These are phyloP conservation scores for Orchestia grillus DNA, from an alignment of 1,140 invertebrate genomes.

Conservation along the genomic window DNA sequence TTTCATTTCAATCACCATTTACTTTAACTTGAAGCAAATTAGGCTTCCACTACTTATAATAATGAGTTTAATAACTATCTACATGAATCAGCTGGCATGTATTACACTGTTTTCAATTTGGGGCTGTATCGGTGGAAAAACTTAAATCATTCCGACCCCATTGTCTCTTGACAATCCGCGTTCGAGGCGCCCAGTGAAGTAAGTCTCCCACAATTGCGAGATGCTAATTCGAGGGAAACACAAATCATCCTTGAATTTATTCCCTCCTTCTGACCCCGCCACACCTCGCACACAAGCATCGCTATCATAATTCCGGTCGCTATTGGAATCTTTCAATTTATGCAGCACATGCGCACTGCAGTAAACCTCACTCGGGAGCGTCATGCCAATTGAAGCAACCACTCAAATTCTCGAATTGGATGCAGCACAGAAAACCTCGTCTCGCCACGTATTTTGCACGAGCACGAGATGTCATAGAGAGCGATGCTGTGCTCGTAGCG, in stretches of 20 bases:
- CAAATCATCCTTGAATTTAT: neutral
- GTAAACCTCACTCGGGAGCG: neutral
- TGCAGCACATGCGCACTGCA: slow-evolving; percentile 15
- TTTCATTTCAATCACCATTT: neutral
- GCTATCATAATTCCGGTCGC: neutral
- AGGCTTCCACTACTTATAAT: too few relatives aligned
- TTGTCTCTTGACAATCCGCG: neutral
- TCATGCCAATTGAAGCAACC: slow-evolving; percentile 12
- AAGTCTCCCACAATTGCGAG: neutral
- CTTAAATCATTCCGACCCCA: neutral
- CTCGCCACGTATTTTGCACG: neutral
- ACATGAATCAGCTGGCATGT: neutral
- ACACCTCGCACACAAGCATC: neutral
- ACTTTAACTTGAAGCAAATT: neutral
- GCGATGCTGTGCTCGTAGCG: slow-evolving; percentile 18
- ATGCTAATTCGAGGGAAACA: neutral
- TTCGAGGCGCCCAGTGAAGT: neutral
- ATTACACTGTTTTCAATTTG: neutral
- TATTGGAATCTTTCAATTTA: neutral
- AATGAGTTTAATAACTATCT: neutral
- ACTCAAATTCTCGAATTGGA: slow-evolving; percentile 1
- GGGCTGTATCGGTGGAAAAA: neutral
- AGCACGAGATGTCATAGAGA: slow-evolving; percentile 1
- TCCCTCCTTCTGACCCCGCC: neutral
- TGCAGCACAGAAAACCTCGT: neutral